Base-by-base conservation (phyloP, 2,797 vertebrate species). In the Sphenopsis melanotis region DNA sequence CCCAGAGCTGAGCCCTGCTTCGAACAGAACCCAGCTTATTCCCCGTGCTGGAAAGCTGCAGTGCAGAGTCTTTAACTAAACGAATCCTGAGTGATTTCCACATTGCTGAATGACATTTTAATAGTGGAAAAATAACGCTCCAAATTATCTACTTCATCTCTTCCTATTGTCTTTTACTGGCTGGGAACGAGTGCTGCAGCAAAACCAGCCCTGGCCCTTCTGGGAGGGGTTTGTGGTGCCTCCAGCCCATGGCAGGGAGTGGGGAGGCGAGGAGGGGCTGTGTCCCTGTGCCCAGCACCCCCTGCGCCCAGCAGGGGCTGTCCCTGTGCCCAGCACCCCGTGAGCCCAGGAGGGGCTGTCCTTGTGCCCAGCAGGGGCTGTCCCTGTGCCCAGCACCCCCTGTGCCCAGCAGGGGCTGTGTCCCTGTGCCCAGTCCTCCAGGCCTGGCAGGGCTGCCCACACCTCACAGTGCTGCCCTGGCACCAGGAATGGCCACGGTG, bases 141-240 rank as follows among this genome's bases (percentile, higher is more conserved):
- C 82, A 87, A 96, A 94, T 92, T 69, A 95, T 93, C 90, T 90
- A 27, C 93, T 89, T 81, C 44, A 64, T 84, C 85, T 95, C 88
- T 83, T 95, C 91, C 95, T 80, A 93, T 93, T 94, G 96, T 93
- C 95, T 97, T 84, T 66, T 52, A 65, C 86, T 85, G 91, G 60
- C 95, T 79, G 95, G 90, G 83, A 94, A 89, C 0, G 17, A 81
- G 50, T 59, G 89, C 87, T 26, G 90, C 93, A 93, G 95, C 93
- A 83, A 59, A 94, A 91, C 72, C 95, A 88, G 93, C 96, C 29
- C 83, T 2, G 32, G 92, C 89, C 75, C 56, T 64, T 76, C 63
- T 36, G 89, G 84, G 82, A 16, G 64, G 72, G 22, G 64, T 61
- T 72, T 87, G 84, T 47, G 95, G 91, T 68, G 86, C 89, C 93